These are phyloP conservation scores for Doryteuthis pealeii DNA, from an alignment of 1,140 invertebrate species.

Conservation along the genomic window DNA sequence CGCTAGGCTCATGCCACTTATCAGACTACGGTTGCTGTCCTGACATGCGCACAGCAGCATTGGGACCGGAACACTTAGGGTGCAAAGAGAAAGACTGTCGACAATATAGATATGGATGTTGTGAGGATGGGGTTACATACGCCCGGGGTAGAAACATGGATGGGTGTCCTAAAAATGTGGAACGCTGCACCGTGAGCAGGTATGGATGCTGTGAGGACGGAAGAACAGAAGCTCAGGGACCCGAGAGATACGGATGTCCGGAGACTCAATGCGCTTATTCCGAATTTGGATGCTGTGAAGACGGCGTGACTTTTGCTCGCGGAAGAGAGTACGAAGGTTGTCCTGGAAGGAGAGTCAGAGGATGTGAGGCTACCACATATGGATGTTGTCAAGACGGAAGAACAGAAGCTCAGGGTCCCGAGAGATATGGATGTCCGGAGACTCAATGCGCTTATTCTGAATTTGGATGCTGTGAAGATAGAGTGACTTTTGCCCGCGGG, in stretches of 20 bases:
- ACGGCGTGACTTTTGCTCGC: conserved; percentile 63
- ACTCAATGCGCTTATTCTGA: conserved; percentile 20
- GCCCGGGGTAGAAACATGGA: background rate
- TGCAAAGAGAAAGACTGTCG: background rate
- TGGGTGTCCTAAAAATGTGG: conserved; percentile 11
- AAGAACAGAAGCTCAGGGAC: conserved; percentile 24
- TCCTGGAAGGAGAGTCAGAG: background rate
- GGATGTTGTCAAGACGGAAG: conserved; percentile 20
- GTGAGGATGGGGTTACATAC: background rate
- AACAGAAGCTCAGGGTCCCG: conserved; percentile 22
- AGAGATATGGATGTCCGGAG: conserved; percentile 23
- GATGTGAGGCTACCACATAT: conserved; percentile 24
- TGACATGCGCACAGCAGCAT: background rate
- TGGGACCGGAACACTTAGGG: background rate
- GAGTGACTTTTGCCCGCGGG: conserved; percentile 14
- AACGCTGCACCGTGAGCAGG: conserved; percentile 9
- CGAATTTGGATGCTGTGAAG: conserved; percentile 55
- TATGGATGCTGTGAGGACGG: conserved; percentile 32
- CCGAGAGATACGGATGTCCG: conserved; percentile 27
- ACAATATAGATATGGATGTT: background rate
- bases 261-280: conserved; percentile 28
- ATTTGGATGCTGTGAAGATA: conserved; percentile 33
- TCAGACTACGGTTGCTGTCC: background rate
- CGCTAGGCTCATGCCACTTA: conserved; percentile 6
- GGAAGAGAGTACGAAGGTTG: conserved; percentile 62